phyloP scores from a whole-genome alignment of 1,140 invertebrate species.

The Dinothrombium tinctorium region DNA sequence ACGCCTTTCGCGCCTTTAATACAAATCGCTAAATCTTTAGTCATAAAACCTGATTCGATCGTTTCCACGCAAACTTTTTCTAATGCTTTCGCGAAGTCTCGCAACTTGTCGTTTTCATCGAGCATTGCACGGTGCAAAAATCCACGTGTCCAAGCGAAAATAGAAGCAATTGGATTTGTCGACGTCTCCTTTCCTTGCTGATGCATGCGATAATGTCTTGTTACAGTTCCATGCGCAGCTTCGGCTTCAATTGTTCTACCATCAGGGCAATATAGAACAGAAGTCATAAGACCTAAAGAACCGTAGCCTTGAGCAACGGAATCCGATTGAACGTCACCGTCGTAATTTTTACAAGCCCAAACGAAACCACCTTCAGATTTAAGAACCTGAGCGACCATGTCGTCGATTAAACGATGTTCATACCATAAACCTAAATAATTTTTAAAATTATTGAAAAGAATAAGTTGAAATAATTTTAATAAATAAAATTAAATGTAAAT shows the following conservation, averaged over 20 bases:
- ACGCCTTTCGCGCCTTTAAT: conserved; percentile 75
- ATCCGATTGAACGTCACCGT: conserved; percentile 96
- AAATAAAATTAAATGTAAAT: no score
- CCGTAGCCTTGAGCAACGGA: conserved; percentile 75
- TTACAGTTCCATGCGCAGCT: conserved; percentile 92
- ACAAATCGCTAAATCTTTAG: conserved; percentile 97
- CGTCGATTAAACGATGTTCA: conserved; percentile 90
- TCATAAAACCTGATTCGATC: conserved; percentile 76
- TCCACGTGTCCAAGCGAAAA: conserved; percentile 90
- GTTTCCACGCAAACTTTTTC: conserved; percentile 80
- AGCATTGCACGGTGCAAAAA: conserved; percentile 73
- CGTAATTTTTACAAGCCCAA: conserved; percentile 98
- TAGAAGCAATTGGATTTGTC: conserved; percentile 88
- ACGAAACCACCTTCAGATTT: conserved; percentile 92
- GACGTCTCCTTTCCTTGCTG: conserved; percentile 92
- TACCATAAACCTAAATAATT: conserved; percentile 61
- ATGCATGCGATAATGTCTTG: conserved; percentile 73
- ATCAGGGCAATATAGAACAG: conserved; percentile 75
- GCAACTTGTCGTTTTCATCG: conserved; percentile 52
- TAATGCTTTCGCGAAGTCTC: conserved; percentile 50
- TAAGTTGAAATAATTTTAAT: no score
- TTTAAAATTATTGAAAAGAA: no score
- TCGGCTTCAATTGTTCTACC: conserved; percentile 91
- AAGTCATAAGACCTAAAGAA: conserved; percentile 76
- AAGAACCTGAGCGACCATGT: conserved; percentile 96